A percentile compares a stretch with the other conserved stretches of the same genome.
phyloP scores from a whole-genome alignment of 2,113 vertebrate species.

The Cyphomyrus plagiostoma region DNA sequence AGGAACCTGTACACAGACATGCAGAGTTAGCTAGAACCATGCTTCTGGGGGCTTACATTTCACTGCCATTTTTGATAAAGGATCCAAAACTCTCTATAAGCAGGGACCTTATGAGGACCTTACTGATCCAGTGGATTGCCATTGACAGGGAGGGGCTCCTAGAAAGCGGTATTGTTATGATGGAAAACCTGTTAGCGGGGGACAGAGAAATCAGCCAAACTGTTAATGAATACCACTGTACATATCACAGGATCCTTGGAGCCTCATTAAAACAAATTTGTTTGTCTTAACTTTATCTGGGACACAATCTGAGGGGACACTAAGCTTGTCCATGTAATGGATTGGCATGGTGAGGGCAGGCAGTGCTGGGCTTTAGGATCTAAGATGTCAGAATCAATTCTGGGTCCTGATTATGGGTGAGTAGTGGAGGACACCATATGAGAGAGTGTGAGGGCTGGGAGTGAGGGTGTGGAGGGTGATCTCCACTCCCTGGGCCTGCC shows the following conservation, averaged over 20 bases:
- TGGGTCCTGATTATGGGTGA: slow-evolving; percentile 54
- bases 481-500: neutral
- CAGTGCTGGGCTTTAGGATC: slow-evolving; percentile 42
- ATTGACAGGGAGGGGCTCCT: neutral
- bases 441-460: slow-evolving; percentile 23
- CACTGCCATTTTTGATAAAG: neutral
- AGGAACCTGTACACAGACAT: neutral
- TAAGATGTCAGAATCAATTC: slow-evolving; percentile 46
- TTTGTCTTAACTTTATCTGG: neutral
- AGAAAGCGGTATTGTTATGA: neutral
- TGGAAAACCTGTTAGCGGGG: neutral
- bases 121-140: neutral
- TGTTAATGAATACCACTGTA: neutral
- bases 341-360: slow-evolving; percentile 28
- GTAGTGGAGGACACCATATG: slow-evolving; percentile 42
- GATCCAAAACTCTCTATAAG: neutral
- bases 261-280: neutral
- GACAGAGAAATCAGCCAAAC: neutral
- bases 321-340: slow-evolving; percentile 27
- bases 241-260: neutral
- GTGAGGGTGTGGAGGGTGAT: neutral
- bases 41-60: neutral
- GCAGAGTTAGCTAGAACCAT: neutral
- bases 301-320: neutral
- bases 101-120: neutral